These are phyloP conservation scores for Leptonema lineaticorne DNA, from an alignment of 1,140 invertebrate species.

Conservation along the genomic window DNA sequence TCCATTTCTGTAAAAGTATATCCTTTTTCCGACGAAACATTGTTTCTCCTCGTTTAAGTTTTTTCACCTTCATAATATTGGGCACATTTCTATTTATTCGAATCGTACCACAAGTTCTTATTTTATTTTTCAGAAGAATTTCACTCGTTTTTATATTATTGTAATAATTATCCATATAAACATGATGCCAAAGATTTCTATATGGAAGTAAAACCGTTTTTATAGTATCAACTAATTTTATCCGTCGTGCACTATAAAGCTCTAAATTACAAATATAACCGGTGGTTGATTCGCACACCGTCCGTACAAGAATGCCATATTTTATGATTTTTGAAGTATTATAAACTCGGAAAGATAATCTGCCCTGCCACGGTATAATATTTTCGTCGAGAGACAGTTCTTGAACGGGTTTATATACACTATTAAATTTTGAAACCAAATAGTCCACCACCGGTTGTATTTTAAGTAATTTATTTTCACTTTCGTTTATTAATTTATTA, in stretches of 20 bases:
- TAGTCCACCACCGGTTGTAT: constrained; percentile 28
- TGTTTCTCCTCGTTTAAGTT: too few species aligned
- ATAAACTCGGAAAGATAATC: constrained; percentile 27
- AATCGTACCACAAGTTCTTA: too few species aligned
- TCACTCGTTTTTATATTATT: too few species aligned
- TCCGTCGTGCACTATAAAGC: not conserved
- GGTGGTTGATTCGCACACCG: constrained; percentile 5
- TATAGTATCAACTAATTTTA: constrained; percentile 13
- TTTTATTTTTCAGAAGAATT: too few species aligned
- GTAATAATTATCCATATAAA: too few species aligned
- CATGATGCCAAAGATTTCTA: too few species aligned
- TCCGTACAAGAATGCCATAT: constrained; percentile 15
- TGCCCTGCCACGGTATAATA: constrained; percentile 21
- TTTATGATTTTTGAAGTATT: too few species aligned
- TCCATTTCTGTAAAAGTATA: too few species aligned
- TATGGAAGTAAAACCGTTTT: constrained; percentile 3
- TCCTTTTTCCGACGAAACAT: too few species aligned
- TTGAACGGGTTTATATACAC: constrained; percentile 20
- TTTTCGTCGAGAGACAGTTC: constrained; percentile 19
- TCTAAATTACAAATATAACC: constrained; percentile 26
- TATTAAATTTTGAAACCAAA: constrained; percentile 26
- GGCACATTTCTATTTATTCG: too few species aligned
- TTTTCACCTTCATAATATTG: too few species aligned
- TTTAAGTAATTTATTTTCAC: constrained; percentile 11
- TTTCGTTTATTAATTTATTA: constrained; percentile 22